phyloP scores from a whole-genome alignment of 2,888 invertebrate genomes.

The Unio delphinus region DNA sequence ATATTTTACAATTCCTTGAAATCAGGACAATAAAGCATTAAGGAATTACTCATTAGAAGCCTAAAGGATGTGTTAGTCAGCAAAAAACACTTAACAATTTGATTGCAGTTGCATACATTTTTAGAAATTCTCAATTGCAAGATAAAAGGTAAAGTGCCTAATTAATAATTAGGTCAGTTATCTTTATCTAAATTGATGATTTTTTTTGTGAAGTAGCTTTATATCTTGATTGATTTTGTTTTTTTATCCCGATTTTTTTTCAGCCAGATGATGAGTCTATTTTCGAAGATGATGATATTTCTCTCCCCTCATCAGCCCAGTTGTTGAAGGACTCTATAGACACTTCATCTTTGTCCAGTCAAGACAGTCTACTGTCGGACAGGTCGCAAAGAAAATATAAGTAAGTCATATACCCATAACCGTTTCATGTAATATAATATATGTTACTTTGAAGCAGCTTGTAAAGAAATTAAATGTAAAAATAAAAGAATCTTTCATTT shows the following conservation, averaged over 20 bases:
- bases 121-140: neutral
- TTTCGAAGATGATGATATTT: slow-evolving; percentile 58
- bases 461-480: too few species aligned
- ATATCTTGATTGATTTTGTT: neutral
- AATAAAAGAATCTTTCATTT: too few species aligned
- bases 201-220: neutral
- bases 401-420: slow-evolving; percentile 18
- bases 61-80: too few species aligned
- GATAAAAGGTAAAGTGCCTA: neutral
- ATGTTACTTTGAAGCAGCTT: too few species aligned
- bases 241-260: slow-evolving; percentile 1
- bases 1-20: too few species aligned
- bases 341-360: slow-evolving; percentile 66
- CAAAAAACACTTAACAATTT: too few species aligned
- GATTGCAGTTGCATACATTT: too few species aligned
- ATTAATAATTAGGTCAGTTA: neutral
- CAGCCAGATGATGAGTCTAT: slow-evolving; percentile 55
- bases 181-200: too few species aligned
- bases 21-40: too few species aligned
- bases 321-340: slow-evolving; percentile 65
- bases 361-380: slow-evolving; percentile 59
- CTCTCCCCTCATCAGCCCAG: slow-evolving; percentile 46
- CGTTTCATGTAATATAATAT: too few species aligned
- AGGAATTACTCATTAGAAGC: too few species aligned
- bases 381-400: slow-evolving; percentile 41